Evolutionary conservation across 1,140 invertebrate genomes (phyloP).

Genomic region (Octopus bimaculoides): DNA sequence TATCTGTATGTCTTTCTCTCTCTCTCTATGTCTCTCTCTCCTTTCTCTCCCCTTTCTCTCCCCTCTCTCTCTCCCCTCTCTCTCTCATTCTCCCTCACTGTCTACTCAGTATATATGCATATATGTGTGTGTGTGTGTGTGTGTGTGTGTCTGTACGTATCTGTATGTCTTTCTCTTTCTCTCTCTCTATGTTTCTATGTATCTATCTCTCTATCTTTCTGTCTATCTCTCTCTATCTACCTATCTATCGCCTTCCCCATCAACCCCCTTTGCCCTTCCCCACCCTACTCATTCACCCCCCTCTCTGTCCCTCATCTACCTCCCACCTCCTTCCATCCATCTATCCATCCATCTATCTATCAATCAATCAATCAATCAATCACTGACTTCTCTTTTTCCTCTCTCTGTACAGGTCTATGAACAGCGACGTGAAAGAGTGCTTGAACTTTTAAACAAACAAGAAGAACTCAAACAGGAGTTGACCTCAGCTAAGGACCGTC

Average conservation of each 20-base stretch:
- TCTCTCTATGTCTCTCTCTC: too few species aligned
- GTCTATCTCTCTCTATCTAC: not conserved
- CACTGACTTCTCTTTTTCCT: not conserved
- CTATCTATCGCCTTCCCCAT: not conserved
- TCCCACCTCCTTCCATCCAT: not conserved
- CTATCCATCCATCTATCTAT: not conserved
- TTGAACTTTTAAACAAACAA: conserved; percentile 60
- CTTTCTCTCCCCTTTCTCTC: too few species aligned
- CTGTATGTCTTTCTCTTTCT: not conserved
- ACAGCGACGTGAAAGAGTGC: conserved; percentile 27
- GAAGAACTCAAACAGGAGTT: conserved; percentile 62
- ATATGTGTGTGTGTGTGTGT: not conserved
- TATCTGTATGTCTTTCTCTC: not conserved
- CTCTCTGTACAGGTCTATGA: not conserved
- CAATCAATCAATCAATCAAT: not conserved
- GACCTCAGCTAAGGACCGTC: conserved; percentile 55
- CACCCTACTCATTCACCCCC: not conserved
- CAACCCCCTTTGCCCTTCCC: not conserved
- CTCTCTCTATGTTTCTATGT: not conserved
- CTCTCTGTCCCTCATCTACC: not conserved
- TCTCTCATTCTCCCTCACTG: too few species aligned
- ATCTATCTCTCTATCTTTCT: conserved; percentile 7
- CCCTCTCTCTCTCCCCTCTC: too few species aligned
- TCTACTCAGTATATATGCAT: not conserved
- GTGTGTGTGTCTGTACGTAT: conserved; percentile 12